phyloP scores from a whole-genome alignment of 2,797 vertebrate species.

The Parauchenoglanis ngamensis region DNA sequence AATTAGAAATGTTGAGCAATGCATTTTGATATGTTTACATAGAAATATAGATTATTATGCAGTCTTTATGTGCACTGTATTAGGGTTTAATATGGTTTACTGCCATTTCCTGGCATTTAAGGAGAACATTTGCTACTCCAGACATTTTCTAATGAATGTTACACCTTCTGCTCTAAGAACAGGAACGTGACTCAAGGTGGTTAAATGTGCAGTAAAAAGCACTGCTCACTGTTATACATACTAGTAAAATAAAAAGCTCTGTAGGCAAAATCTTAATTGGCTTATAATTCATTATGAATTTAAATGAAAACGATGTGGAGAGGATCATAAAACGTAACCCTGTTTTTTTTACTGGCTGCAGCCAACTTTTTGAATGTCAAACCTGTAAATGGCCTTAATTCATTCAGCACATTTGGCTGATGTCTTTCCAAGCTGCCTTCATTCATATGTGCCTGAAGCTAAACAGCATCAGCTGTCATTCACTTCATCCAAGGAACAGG shows the following conservation, averaged over 20 bases:
- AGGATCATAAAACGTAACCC: slow-evolving; percentile 32
- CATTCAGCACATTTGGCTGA: slow-evolving; percentile 39
- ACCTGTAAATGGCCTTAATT: slow-evolving; percentile 36
- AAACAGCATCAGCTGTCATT: slow-evolving; percentile 56
- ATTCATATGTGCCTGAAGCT: slow-evolving; percentile 57
- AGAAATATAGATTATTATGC: slow-evolving; percentile 3
- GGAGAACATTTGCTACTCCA: slow-evolving; percentile 43
- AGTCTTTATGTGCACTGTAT: slow-evolving; percentile 22
- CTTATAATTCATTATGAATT: slow-evolving; percentile 61
- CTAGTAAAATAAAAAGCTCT: slow-evolving; percentile 68
- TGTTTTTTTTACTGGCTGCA: slow-evolving; percentile 34
- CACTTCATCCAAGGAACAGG: slow-evolving; percentile 38
- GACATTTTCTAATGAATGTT: slow-evolving; percentile 29
- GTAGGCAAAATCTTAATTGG: slow-evolving; percentile 68
- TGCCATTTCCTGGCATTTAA: slow-evolving; percentile 52
- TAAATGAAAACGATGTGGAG: slow-evolving; percentile 65
- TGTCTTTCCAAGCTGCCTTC: slow-evolving; percentile 29
- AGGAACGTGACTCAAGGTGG: slow-evolving; percentile 46
- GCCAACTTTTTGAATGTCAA: slow-evolving; percentile 26
- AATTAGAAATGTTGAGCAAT: slow-evolving; percentile 7
- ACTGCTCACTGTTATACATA: slow-evolving; percentile 55
- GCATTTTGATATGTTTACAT: slow-evolving; percentile 35
- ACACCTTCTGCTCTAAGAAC: slow-evolving; percentile 32
- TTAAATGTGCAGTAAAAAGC: slow-evolving; percentile 58
- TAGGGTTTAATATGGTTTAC: slow-evolving; percentile 47